Evolutionary conservation across 2,113 vertebrate species (phyloP).

Genomic region (Isurus oxyrinchus): DNA sequence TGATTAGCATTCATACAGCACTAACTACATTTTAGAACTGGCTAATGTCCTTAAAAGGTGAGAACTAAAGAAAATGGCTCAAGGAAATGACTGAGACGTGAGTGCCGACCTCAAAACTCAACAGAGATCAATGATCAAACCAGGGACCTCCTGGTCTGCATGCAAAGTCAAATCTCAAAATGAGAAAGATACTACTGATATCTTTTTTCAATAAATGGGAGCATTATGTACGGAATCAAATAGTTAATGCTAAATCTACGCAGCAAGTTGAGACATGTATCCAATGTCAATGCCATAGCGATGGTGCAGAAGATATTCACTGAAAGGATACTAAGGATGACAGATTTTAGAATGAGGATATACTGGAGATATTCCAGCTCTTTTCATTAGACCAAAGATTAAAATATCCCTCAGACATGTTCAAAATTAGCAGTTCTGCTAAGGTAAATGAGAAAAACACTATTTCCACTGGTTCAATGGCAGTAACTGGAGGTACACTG

Average conservation of each 20-base stretch:
- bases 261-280: background rate
- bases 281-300: background rate
- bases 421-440: background rate
- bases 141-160: too few relatives aligned
- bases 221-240: too few relatives aligned
- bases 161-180: too few relatives aligned
- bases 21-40: too few relatives aligned
- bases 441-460: background rate
- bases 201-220: too few relatives aligned
- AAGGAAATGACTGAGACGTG: too few relatives aligned
- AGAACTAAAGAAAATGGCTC: too few relatives aligned
- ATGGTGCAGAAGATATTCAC: background rate
- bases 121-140: too few relatives aligned
- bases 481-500: background rate
- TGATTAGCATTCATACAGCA: too few relatives aligned
- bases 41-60: too few relatives aligned
- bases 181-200: too few relatives aligned
- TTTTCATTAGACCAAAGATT: background rate
- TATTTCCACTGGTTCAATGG: background rate
- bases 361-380: background rate
- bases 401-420: background rate
- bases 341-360: background rate
- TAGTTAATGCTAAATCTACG: background rate
- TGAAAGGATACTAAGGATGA: background rate
- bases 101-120: too few relatives aligned